phyloP scores from a whole-genome alignment of 2,797 vertebrate genomes.

The Myotis planiceps region DNA sequence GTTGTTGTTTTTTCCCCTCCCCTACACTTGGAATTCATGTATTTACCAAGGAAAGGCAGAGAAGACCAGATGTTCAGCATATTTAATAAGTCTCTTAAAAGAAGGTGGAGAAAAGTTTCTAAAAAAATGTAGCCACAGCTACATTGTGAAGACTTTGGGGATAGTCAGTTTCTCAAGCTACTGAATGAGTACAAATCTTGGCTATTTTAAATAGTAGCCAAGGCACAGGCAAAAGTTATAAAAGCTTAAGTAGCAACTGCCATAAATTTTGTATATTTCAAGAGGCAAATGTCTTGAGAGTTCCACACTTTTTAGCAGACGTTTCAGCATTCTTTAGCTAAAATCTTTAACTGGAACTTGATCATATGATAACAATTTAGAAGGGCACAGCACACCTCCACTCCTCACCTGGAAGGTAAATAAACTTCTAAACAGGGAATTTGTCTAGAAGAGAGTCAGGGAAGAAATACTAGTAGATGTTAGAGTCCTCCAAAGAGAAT shows the following conservation, averaged over 20 bases:
- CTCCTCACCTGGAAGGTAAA: background rate
- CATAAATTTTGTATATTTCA: background rate
- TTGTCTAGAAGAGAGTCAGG: background rate
- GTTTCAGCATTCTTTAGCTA: background rate
- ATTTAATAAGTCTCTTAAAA: background rate
- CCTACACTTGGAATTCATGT: background rate
- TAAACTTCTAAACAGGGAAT: background rate
- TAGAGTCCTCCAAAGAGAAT: slow-evolving; percentile 20
- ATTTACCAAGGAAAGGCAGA: background rate
- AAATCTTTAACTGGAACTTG: background rate
- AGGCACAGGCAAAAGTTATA: background rate
- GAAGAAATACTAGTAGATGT: background rate
- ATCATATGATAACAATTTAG: background rate
- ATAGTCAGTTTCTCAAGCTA: background rate
- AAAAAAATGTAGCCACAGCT: background rate
- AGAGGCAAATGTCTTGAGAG: background rate
- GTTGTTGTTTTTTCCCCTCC: background rate
- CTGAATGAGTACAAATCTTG: background rate
- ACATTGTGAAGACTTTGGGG: background rate
- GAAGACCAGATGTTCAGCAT: background rate
- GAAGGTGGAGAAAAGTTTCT: background rate
- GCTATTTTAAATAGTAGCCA: too few relatives aligned
- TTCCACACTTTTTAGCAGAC: background rate
- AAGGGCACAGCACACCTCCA: background rate
- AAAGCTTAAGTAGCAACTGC: background rate